Base-by-base conservation (phyloP, 1,140 invertebrate species). In the Dermatophagoides farinae region DNA sequence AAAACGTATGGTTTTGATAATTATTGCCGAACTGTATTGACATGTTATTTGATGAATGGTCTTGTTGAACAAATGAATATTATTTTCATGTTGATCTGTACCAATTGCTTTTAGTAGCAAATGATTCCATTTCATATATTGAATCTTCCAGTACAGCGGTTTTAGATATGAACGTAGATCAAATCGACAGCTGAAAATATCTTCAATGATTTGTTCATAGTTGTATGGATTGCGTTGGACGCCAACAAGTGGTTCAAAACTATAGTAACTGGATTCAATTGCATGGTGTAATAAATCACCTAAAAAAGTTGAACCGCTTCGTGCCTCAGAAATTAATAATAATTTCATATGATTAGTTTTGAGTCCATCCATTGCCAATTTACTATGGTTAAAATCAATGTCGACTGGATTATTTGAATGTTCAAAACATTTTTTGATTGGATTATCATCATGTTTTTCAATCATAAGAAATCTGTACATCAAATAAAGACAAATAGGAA, bases 241-340 rank as follows among this genome's bases (percentile, higher is more conserved):
- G 1, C 23, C 23, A 18, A 60, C 52, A 1, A 60, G 22, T 14
- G 58, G 58, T 25, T 60, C 58, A 50, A 60, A 60, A 25, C 46
- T 50, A 25, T 60, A 60, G 22, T 47, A 60, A 11, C 50, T 60
- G 1, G 46, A 20, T 31, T 31, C 31, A 16, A n/a, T 38, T n/a
- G n/a, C 44, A n/a, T 60, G 44, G 8, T 60, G 58, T 16, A 60
- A 31, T 39, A 60, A 37, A 41, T 60, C 58, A 41, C 58, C 58
- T 51, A 60, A 25, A 52, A 60, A 60, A n/a, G 58, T 23, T n/a
- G 58, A 60, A 4, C 58, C 58, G 31, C 58, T 60, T 18, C 58
- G 12, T 6, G 58, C 58, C 22, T 60, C 43, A 23, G 58, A 47
- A 4, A 60, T 47, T 37, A 60, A 49, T 9, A 60, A 18, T 38